These are phyloP conservation scores for Ips typographus DNA, from an alignment of 1,140 invertebrate genomes.

Conservation along the genomic window DNA sequence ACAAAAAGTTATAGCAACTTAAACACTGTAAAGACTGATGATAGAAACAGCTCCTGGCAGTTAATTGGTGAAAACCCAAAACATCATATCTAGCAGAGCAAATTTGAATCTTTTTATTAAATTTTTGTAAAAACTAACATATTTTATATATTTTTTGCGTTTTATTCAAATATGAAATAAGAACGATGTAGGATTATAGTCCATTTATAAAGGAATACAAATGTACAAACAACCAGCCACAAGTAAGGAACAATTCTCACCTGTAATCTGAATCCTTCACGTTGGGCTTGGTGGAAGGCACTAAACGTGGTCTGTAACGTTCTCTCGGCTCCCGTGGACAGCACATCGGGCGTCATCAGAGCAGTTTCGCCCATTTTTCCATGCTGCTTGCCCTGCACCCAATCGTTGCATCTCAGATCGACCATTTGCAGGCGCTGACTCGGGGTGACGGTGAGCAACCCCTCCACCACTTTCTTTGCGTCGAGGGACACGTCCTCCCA, in stretches of 20 bases:
- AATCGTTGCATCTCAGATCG: constrained; percentile 65
- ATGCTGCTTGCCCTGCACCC: constrained; percentile 59
- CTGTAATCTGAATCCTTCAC: constrained; percentile 66
- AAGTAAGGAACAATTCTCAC: neutral
- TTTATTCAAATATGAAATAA: no score
- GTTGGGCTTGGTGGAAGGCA: constrained; percentile 70
- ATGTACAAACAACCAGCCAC: no score
- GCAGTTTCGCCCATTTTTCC: constrained; percentile 52
- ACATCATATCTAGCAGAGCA: no score
- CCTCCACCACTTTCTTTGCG: constrained; percentile 76
- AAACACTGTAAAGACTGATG: no score
- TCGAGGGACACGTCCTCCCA: constrained; percentile 73
- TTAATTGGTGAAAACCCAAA: no score
- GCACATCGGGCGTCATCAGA: constrained; percentile 62
- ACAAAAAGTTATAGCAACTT: no score
- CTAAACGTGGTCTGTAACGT: constrained; percentile 62
- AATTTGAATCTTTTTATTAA: no score
- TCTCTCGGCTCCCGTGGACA: constrained; percentile 51
- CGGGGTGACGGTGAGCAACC: constrained; percentile 80
- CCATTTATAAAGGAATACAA: no score
- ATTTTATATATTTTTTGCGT: no score
- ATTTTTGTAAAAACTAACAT: no score
- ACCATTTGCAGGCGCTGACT: constrained; percentile 67
- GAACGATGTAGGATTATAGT: no score
- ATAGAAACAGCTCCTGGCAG: no score